Conservation (phyloP, 2,888 invertebrate species). For the Chalcis sispes region DNA sequence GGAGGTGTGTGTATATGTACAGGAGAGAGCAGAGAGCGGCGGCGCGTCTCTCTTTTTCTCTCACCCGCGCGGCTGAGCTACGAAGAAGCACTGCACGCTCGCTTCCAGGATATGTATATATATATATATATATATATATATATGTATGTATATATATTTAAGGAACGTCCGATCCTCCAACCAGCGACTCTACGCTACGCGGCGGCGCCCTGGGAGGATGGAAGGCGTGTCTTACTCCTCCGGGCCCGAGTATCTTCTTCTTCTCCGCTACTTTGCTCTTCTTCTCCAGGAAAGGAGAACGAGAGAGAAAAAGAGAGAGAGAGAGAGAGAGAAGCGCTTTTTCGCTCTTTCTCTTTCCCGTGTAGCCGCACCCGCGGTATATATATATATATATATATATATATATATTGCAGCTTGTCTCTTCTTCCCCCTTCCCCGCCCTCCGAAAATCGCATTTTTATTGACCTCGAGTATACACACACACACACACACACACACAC, state of each 20-base stretch:
- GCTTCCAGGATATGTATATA: background rate
- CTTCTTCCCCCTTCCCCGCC: background rate
- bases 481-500: too few relatives aligned
- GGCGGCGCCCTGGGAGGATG: slow-evolving; percentile 32
- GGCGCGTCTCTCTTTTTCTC: too few relatives aligned
- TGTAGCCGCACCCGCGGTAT: slow-evolving; percentile 8
- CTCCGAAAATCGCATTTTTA: slow-evolving; percentile 58
- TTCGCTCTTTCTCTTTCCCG: background rate
- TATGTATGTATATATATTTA: slow-evolving; percentile 57
- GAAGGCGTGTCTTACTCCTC: slow-evolving; percentile 52
- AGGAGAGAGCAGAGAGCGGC: too few relatives aligned
- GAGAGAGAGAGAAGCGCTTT: slow-evolving; percentile 10
- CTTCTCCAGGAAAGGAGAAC: slow-evolving; percentile 4
- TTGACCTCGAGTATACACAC: slow-evolving; percentile 47
- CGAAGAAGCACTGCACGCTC: background rate
- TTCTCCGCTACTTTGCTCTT: slow-evolving; percentile 16
- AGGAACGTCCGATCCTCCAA: slow-evolving; percentile 62
- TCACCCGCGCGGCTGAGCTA: too few relatives aligned
- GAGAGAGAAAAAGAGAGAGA: background rate
- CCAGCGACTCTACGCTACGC: slow-evolving; percentile 36
- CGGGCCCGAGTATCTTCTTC: background rate
- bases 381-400: too few relatives aligned
- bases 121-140: background rate
- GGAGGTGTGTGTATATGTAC: too few relatives aligned
- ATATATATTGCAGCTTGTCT: background rate